Evolutionary conservation across 2,797 vertebrate genomes (phyloP).

Genomic region (Brotogeris chrysoptera): DNA sequence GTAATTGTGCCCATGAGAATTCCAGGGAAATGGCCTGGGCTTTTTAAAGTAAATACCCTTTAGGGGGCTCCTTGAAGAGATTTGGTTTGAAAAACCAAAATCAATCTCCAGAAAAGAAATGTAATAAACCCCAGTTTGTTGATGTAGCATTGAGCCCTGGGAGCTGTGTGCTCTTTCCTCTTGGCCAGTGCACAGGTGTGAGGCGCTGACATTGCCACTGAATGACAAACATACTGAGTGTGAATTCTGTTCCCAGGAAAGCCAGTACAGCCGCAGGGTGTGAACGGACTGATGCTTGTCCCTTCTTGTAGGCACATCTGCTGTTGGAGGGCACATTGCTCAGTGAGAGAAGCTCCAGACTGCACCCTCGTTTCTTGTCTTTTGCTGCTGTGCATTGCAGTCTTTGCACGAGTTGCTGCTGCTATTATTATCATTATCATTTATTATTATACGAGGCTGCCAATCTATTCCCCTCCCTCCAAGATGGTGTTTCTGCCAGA

Average conservation of each 20-base stretch:
- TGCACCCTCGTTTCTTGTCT: not conserved
- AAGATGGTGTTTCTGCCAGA: not conserved
- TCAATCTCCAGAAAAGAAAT: conserved; percentile 6
- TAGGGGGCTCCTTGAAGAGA: not conserved
- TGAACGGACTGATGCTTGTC: not conserved
- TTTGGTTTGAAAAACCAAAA: not conserved
- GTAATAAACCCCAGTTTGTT: not conserved
- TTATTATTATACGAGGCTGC: not conserved
- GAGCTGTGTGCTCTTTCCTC: not conserved
- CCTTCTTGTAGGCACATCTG: not conserved
- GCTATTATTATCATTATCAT: not conserved
- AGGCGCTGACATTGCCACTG: not conserved
- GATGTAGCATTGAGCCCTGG: not conserved
- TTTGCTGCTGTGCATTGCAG: not conserved
- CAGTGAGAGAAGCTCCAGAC: not conserved
- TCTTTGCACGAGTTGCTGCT: not conserved
- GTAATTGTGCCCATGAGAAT: not conserved
- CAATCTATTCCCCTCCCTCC: not conserved
- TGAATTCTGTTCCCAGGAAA: not conserved
- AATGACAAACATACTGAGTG: not conserved
- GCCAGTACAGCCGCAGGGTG: not conserved
- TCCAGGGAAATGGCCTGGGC: not conserved
- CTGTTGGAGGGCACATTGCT: not conserved
- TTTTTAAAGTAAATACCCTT: not conserved
- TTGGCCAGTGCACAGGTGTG: not conserved